These are phyloP conservation scores for Nesogale talazaci DNA, from an alignment of 2,113 vertebrate species.

Conservation along the genomic window DNA sequence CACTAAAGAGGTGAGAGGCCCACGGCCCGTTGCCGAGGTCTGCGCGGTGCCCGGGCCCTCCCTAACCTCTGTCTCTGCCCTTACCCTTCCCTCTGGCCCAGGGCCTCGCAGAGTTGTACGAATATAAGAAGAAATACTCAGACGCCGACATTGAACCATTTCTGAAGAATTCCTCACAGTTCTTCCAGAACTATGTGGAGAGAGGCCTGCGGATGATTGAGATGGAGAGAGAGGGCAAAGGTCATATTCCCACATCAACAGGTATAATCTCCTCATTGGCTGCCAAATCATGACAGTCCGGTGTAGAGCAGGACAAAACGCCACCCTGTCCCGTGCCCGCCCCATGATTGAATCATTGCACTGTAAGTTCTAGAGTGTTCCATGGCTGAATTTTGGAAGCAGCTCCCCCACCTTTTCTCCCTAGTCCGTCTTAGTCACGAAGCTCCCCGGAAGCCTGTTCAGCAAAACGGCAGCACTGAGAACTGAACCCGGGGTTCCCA, in stretches of 20 bases:
- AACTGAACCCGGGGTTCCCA: not conserved
- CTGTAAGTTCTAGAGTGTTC: not conserved
- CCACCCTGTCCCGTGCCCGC: not conserved
- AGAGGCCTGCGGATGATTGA: conserved; percentile 97
- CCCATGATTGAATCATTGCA: not conserved
- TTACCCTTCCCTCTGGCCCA: conserved; percentile 74
- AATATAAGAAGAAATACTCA: conserved; percentile 98
- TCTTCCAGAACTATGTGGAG: conserved; percentile 99
- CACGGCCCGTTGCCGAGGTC: not conserved
- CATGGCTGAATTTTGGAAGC: not conserved
- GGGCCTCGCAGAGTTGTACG: conserved; percentile 97
- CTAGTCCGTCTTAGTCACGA: not conserved
- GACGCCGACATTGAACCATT: conserved; percentile 98
- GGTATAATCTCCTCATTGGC: conserved; percentile 81
- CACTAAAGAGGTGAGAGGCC: conserved; percentile 93
- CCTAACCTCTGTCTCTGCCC: not conserved
- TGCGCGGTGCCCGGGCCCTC: not conserved
- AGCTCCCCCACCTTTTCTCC: not conserved
- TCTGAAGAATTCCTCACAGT: conserved; percentile 96
- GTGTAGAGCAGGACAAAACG: not conserved
- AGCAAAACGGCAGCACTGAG: not conserved
- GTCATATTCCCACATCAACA: conserved; percentile 90
- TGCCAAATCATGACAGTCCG: not conserved
- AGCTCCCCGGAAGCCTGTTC: not conserved
- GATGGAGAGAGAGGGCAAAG: conserved; percentile 95